These are phyloP conservation scores for Drosophila punjabiensis DNA, from an alignment of 1,140 invertebrate genomes.

Conservation along the genomic window DNA sequence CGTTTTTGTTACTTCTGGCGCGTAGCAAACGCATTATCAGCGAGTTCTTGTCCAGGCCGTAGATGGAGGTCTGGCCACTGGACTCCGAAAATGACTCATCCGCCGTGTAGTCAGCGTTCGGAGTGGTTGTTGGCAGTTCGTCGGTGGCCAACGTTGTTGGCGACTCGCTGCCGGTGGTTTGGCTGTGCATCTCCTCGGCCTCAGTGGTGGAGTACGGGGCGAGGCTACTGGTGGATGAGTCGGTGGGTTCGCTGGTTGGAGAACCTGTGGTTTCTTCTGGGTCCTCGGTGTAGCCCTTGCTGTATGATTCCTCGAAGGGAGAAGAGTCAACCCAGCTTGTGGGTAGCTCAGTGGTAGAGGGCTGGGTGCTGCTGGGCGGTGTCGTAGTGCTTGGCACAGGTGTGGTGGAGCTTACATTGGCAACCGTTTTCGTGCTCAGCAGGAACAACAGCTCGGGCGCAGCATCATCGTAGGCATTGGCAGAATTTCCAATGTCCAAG, in stretches of 20 bases:
- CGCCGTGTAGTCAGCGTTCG: conserved; percentile 50
- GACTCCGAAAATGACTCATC: conserved; percentile 38
- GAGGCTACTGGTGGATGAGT: background rate
- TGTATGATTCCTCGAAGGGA: background rate
- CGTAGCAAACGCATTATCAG: conserved; percentile 69
- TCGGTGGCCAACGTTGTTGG: conserved; percentile 6
- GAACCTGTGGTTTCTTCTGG: background rate
- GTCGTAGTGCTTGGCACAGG: conserved; percentile 24
- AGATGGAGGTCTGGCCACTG: conserved; percentile 60
- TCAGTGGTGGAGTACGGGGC: conserved; percentile 11
- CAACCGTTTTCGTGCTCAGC: conserved; percentile 7
- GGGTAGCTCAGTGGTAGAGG: background rate
- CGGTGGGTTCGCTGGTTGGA: background rate
- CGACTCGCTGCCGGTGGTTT: conserved; percentile 23
- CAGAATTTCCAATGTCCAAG: conserved; percentile 11
- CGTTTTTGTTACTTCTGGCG: conserved; percentile 61
- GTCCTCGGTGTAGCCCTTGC: background rate
- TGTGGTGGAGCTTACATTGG: conserved; percentile 4
- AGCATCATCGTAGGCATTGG: conserved; percentile 25
- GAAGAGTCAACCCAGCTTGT: background rate
- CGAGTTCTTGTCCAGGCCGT: conserved; percentile 69
- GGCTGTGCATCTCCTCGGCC: conserved; percentile 11
- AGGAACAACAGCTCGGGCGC: conserved; percentile 23
- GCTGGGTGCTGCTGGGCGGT: background rate
- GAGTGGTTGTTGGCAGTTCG: background rate